A percentile compares a stretch with the other conserved stretches of the same genome.
Conservation (phyloP, 2,797 vertebrate genomes). For the Chrysocyon brachyurus region DNA sequence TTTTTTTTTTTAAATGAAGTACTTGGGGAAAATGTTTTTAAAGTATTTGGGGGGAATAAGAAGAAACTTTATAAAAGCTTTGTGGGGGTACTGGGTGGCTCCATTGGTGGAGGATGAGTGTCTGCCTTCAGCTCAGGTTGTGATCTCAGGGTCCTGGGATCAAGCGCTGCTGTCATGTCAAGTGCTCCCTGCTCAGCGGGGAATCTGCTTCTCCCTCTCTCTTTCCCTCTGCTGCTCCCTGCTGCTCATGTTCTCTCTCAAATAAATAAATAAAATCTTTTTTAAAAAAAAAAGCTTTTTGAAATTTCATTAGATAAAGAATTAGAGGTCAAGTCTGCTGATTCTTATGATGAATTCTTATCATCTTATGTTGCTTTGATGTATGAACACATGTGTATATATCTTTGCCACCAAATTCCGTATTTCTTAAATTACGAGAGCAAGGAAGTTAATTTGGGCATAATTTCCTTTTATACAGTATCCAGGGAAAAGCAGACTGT, state of each 20-base stretch:
- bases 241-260: background rate
- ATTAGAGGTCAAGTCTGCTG: background rate
- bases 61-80: background rate
- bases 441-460: background rate
- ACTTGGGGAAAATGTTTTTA: background rate
- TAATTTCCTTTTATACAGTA: constrained; percentile 45
- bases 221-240: background rate
- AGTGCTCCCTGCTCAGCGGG: background rate
- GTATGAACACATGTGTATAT: background rate
- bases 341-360: constrained; percentile 16
- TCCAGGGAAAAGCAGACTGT: background rate
- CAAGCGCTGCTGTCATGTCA: background rate
- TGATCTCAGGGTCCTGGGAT: background rate
- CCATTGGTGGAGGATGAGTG: background rate
- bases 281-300: background rate
- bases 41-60: background rate
- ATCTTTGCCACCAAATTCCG: background rate
- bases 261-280: background rate
- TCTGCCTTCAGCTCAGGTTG: background rate
- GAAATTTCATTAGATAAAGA: constrained; percentile 28
- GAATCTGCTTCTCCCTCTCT: background rate
- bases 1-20: constrained; percentile 39
- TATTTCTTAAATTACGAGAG: constrained; percentile 47
- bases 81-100: background rate
- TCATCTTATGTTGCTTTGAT: background rate